Percentiles rank a stretch among this genome's conserved stretches.
These are phyloP conservation scores for Cardinalis cardinalis DNA, from an alignment of 2,113 vertebrate species.

Conservation along the genomic window DNA sequence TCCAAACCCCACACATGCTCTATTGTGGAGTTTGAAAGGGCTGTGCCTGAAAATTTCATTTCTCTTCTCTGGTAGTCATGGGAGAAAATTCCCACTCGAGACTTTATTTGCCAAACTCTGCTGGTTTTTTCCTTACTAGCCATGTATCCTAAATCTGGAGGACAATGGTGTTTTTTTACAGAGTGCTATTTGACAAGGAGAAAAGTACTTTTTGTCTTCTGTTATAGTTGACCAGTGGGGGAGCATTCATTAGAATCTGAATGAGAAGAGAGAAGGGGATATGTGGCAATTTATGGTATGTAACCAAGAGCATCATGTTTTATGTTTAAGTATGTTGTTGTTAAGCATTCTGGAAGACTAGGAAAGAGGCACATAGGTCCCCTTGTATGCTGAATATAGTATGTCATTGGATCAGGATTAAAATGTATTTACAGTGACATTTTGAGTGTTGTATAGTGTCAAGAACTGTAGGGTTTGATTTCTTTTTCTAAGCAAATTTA, in stretches of 20 bases:
- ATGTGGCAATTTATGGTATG: background rate
- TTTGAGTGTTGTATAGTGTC: background rate
- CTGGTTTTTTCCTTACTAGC: background rate
- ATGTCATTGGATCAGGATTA: background rate
- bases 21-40: background rate
- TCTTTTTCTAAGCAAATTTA: background rate
- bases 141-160: background rate
- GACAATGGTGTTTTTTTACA: background rate
- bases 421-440: background rate
- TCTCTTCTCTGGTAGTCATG: background rate
- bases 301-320: background rate
- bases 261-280: constrained; percentile 14
- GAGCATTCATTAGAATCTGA: constrained; percentile 42
- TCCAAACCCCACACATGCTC: background rate
- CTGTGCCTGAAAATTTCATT: constrained; percentile 1
- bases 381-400: background rate
- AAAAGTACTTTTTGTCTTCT: constrained; percentile 14
- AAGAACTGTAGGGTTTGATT: background rate
- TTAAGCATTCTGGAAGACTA: constrained; percentile 4
- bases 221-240: background rate
- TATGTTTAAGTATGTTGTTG: background rate
- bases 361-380: background rate
- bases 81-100: background rate
- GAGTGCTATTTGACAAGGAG: constrained; percentile 25
- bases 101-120: background rate